Base-by-base conservation (phyloP, 2,888 invertebrate genomes). In the Halictus quadricinctus region DNA sequence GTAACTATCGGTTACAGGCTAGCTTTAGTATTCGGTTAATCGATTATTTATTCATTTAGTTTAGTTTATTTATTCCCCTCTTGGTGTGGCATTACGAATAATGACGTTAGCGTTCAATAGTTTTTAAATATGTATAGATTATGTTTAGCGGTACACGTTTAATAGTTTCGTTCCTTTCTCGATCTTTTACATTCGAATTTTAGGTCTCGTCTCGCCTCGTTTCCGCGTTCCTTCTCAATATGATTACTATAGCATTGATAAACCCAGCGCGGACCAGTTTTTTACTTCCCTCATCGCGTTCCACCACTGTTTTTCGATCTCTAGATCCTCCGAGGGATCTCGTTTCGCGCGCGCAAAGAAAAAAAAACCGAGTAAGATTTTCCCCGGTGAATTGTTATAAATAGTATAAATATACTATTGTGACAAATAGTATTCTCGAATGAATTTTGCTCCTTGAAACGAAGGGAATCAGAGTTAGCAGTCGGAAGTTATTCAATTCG, bases 41-140 rank as follows among this genome's bases (percentile, higher is more conserved):
- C 91, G 92, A 91, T 94, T 93, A 93, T 92, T 93, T 88, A 92
- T 90, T 91, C 92, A 90, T 88, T 91, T 90, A 83, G 72, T 21
- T 82, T 82, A 70, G 80, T 80, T 87, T 86, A 73, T 29, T 25
- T 79, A 41, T 69, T 12, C 21, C 72, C 18, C 18, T 74, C 72
- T 72, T 73, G 36, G 89, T 88, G 87, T 84, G 79, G 93, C 92
- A 93, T 89, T 93, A 93, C 91, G 92, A 93, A 91, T 93, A 93
- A 93, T 91, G 92, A 91, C 91, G 94, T 94, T 94, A 94, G 92
- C 92, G 90, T 94, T 94, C 92, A 91, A 93, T 94, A 93, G 41
- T 92, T 94, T 64, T 94, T 94, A 94, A 93, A 93, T 94, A 94
- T 93, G 91, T 93, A 93, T 94, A 93, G 91, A 93, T 93, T 94